Percentiles rank a stretch among this genome's conserved stretches.
phyloP scores from a whole-genome alignment of 1,140 invertebrate species.

The Ceratitis capitata region DNA sequence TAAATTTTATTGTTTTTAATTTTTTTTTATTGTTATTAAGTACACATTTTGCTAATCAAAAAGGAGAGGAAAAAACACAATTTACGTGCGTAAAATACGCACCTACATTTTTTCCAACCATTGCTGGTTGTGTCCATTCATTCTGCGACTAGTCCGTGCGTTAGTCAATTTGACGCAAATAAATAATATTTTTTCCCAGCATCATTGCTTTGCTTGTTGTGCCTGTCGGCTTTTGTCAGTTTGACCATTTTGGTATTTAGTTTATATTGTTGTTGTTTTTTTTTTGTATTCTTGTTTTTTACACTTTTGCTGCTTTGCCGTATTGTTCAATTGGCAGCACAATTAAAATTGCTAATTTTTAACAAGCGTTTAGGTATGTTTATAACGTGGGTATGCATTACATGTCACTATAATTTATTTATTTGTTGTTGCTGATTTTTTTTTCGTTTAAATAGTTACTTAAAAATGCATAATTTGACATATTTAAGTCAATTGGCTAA shows the following conservation, averaged over 20 bases:
- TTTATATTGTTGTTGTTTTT: not conserved
- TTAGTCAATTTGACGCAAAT: conserved; percentile 9
- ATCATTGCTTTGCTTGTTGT: not conserved
- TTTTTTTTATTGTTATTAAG: not conserved
- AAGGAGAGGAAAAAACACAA: too few species aligned
- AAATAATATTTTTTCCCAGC: not conserved
- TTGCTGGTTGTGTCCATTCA: not conserved
- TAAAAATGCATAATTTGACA: conserved; percentile 33
- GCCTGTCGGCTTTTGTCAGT: not conserved
- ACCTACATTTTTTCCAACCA: not conserved
- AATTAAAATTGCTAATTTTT: conserved; percentile 35
- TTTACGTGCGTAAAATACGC: not conserved
- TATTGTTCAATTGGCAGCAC: conserved; percentile 23
- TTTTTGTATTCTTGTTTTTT: not conserved
- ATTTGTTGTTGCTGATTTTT: not conserved
- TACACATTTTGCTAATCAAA: not conserved
- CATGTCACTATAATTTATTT: not conserved
- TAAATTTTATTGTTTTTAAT: conserved; percentile 20
- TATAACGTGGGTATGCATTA: not conserved
- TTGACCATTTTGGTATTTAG: not conserved
- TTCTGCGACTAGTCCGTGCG: not conserved
- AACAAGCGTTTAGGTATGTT: not conserved
- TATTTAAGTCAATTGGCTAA: not conserved
- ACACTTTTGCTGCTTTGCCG: not conserved
- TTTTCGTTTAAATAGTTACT: not conserved